Evolutionary conservation across 2,113 vertebrate species (phyloP), one percentile per base, ranked within the genome.

Genomic region (Clarias gariepinus): DNA sequence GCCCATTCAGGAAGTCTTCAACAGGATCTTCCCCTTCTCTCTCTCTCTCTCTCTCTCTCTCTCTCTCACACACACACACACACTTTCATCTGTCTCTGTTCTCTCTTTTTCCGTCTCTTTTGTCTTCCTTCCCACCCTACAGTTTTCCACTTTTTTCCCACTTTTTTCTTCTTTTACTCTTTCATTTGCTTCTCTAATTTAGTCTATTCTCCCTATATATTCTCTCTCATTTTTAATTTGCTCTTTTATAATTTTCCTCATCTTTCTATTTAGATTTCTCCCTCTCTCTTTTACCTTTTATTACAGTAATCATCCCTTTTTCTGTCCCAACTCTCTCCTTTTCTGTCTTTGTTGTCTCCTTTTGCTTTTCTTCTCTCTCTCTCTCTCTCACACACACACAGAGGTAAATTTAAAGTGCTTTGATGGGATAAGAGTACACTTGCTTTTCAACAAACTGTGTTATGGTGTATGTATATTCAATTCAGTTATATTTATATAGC

Each of bases 1-100:
- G 77, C 36, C 68, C 69, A 57, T 87, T 87, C 86, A 87, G 86
- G 86, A 87, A 87, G 86, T 83, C 76, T 86, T 86, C 36, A 53
- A 25, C 80, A 69, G 64, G 73, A 28, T 73, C 52, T 58, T 73
- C 68, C 61, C 18, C 63, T 47, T 60, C 85, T 36, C 77, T 36
- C 41, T 41, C 74, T 60, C 52, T 23, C 60, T 28, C 74, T 53
- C 36, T 33, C 60, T 66, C 60, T 82, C 81, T 52, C 66, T 52
- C 52, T 36, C 83, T 41, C 66, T 60, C 58, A 33, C 76, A 52
- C 83, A 55, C n/a, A 28, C 74, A 64, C 68, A 19, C 68, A 71
- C 68, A 36, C 69, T 36, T 41, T 74, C 55, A 47, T 71, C 68
- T 73, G 13, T 73, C 36, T 71, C 36, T 69, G 13, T 69, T 73